Conservation (phyloP, 2,113 vertebrate species). For the Stictonetta naevosa region DNA sequence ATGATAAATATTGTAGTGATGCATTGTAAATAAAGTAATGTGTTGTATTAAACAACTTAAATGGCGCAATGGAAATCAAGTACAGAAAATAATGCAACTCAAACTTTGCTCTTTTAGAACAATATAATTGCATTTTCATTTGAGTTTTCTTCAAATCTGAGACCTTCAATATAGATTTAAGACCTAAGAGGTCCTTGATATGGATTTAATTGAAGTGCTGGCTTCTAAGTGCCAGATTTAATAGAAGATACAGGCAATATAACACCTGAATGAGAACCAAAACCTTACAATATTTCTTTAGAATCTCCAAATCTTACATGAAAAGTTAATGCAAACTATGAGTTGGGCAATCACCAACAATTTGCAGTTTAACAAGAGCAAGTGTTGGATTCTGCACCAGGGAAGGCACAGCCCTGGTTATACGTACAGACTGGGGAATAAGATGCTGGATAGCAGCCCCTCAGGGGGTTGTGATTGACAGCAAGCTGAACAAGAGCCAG, state of each 20-base stretch:
- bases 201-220: neutral
- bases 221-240: neutral
- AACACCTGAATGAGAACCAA: neutral
- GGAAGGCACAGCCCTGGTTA: too few relatives aligned
- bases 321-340: neutral
- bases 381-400: too few relatives aligned
- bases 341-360: too few relatives aligned
- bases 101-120: neutral
- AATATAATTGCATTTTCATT: neutral
- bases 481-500: too few relatives aligned
- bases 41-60: slow-evolving; percentile 38
- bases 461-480: too few relatives aligned
- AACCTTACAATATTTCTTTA: neutral
- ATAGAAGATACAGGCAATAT: neutral
- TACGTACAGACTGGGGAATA: too few relatives aligned
- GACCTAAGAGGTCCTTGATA: neutral
- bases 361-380: too few relatives aligned
- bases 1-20: slow-evolving; percentile 50
- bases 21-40: slow-evolving; percentile 33
- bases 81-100: neutral
- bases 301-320: neutral
- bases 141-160: neutral
- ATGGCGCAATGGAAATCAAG: neutral
- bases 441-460: too few relatives aligned
- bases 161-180: neutral